Conservation (phyloP, 2,797 vertebrate genomes). For the Periophthalmus magnuspinnatus region DNA sequence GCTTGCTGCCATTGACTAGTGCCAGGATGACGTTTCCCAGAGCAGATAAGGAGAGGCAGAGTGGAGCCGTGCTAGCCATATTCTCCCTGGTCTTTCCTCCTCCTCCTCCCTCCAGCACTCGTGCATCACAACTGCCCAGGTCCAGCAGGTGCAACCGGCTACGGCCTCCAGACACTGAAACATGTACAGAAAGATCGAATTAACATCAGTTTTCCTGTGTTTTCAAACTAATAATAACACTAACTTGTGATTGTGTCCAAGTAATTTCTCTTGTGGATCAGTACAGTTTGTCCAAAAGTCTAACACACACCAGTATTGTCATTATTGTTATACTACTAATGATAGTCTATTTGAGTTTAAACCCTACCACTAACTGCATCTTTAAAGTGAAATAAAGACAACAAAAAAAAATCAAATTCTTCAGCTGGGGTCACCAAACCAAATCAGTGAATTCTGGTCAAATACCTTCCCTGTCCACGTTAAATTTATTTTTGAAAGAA, state of each 20-base stretch:
- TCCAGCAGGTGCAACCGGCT: slow-evolving; percentile 97
- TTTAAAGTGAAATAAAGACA: too few relatives aligned
- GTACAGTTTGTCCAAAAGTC: too few relatives aligned
- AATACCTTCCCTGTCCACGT: background rate
- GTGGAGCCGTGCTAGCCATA: slow-evolving; percentile 76
- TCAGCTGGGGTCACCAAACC: background rate
- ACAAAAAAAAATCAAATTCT: too few relatives aligned
- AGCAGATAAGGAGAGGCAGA: slow-evolving; percentile 93
- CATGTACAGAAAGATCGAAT: background rate
- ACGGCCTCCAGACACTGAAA: slow-evolving; percentile 93
- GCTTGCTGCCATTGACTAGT: slow-evolving; percentile 97
- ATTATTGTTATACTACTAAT: too few relatives aligned
- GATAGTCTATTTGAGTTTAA: too few relatives aligned
- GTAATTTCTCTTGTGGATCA: too few relatives aligned
- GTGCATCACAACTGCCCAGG: slow-evolving; percentile 91
- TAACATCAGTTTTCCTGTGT: background rate
- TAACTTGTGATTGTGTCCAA: too few relatives aligned
- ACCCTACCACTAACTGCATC: too few relatives aligned
- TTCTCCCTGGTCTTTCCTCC: slow-evolving; percentile 83
- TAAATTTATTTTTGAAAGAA: background rate
- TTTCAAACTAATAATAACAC: background rate
- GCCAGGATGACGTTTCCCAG: slow-evolving; percentile 97
- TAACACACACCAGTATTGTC: too few relatives aligned
- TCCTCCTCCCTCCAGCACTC: slow-evolving; percentile 71
- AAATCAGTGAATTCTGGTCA: background rate